Percentiles rank a stretch among this genome's conserved stretches.
Evolutionary conservation across 2,797 vertebrate genomes (phyloP).

Genomic region (Carcharodon carcharias): DNA sequence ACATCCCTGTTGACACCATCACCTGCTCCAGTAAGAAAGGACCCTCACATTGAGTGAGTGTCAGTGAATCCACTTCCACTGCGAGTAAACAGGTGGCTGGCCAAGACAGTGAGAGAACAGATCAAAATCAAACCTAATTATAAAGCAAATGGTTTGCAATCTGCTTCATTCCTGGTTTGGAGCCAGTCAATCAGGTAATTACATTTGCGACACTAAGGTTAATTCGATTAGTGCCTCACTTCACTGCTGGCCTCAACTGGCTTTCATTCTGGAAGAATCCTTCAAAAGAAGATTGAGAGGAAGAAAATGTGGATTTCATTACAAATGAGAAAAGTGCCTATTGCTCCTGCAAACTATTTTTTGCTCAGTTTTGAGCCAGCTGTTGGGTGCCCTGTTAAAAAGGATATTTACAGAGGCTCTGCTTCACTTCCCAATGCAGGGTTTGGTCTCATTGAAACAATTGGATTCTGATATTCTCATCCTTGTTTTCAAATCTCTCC

Average conservation of each 20-base stretch:
- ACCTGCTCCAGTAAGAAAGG: not conserved
- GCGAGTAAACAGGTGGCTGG: not conserved
- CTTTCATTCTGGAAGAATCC: not conserved
- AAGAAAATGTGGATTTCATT: not conserved
- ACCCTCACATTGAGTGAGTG: not conserved
- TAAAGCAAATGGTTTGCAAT: constrained; percentile 25
- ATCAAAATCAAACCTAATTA: constrained; percentile 27
- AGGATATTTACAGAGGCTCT: not conserved
- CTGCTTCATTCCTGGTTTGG: not conserved
- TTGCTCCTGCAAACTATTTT: not conserved
- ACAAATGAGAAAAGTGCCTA: not conserved
- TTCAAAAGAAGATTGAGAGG: not conserved
- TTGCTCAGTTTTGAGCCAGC: not conserved
- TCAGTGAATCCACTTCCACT: not conserved
- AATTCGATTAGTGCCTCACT: constrained; percentile 23
- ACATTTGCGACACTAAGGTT: constrained; percentile 11
- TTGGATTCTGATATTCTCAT: not conserved
- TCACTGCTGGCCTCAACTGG: not conserved
- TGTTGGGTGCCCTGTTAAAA: not conserved
- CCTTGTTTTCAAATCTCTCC: not conserved
- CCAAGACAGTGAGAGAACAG: not conserved
- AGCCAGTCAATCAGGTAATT: constrained; percentile 20
- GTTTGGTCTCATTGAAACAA: not conserved
- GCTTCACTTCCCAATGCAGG: not conserved
- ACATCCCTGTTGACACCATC: not conserved